phyloP scores from a whole-genome alignment of 1,140 invertebrate genomes.

The Drosophila grimshawi region DNA sequence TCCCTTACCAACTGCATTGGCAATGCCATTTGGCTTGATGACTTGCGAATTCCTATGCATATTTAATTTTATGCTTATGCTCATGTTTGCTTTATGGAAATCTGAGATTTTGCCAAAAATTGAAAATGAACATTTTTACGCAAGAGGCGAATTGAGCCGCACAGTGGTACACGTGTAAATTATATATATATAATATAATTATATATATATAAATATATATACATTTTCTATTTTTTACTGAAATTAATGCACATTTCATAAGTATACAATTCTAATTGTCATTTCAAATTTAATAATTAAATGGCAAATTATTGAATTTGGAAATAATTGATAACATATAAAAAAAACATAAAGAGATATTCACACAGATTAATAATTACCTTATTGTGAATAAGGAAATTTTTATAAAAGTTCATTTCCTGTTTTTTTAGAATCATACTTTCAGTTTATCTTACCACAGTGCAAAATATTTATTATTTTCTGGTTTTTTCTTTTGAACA shows the following conservation, averaged over 20 bases:
- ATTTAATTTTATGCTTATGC: slow-evolving; percentile 80
- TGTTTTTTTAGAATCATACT: no score
- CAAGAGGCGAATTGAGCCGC: slow-evolving; percentile 20
- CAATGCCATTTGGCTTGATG: slow-evolving; percentile 60
- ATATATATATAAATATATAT: no score
- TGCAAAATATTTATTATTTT: slow-evolving; percentile 3
- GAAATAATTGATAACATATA: no score
- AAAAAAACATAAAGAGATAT: background rate
- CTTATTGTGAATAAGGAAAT: no score
- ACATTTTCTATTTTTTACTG: no score
- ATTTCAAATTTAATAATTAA: no score
- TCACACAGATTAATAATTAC: background rate
- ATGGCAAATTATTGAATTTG: no score
- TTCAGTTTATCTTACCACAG: background rate
- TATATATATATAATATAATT: no score
- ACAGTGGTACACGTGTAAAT: slow-evolving; percentile 16
- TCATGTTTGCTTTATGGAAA: slow-evolving; percentile 79
- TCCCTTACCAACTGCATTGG: slow-evolving; percentile 33
- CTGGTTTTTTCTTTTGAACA: slow-evolving; percentile 25
- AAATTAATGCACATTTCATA: no score
- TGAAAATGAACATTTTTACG: slow-evolving; percentile 53
- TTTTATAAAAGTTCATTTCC: no score
- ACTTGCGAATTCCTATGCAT: slow-evolving; percentile 72
- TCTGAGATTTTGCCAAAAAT: slow-evolving; percentile 66
- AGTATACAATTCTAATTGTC: no score